Conservation (phyloP, 2,888 invertebrate genomes). For the Melinopterus prodromus region DNA sequence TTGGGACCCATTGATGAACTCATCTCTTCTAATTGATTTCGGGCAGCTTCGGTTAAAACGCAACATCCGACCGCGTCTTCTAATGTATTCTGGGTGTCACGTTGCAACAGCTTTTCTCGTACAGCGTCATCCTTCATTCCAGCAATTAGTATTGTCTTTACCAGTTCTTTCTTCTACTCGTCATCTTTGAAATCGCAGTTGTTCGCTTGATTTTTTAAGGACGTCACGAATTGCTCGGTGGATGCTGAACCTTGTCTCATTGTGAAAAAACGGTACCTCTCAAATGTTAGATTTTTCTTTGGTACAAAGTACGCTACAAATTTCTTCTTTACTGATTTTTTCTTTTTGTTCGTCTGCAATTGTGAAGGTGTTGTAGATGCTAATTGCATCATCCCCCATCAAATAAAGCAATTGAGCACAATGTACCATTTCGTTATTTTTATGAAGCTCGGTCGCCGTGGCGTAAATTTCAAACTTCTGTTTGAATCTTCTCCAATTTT, state of each 20-base stretch:
- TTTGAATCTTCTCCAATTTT: slow-evolving; percentile 39
- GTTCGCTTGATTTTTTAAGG: slow-evolving; percentile 27
- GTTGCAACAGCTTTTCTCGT: slow-evolving; percentile 23
- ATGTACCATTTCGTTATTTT: slow-evolving; percentile 35
- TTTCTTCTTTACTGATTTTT: slow-evolving; percentile 25
- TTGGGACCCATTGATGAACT: neutral
- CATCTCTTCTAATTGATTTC: slow-evolving; percentile 24
- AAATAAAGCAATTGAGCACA: slow-evolving; percentile 39
- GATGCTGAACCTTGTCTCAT: slow-evolving; percentile 13
- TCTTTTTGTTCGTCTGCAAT: slow-evolving; percentile 21
- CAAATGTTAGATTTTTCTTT: slow-evolving; percentile 27
- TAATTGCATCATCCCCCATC: slow-evolving; percentile 41
- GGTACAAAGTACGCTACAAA: slow-evolving; percentile 16
- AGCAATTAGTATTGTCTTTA: slow-evolving; percentile 27
- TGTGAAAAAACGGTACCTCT: slow-evolving; percentile 27
- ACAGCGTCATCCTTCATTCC: slow-evolving; percentile 28
- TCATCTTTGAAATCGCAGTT: slow-evolving; percentile 27
- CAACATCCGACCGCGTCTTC: slow-evolving; percentile 22
- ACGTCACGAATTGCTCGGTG: slow-evolving; percentile 22
- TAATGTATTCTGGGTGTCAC: slow-evolving; percentile 11
- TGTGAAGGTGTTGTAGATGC: slow-evolving; percentile 39
- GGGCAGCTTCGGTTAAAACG: slow-evolving; percentile 11
- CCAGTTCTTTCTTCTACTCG: slow-evolving; percentile 19
- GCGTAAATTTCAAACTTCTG: slow-evolving; percentile 40
- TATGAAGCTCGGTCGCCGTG: slow-evolving; percentile 35